These are phyloP conservation scores for Felis catus DNA, from an alignment of 2,113 vertebrate genomes.

Conservation along the genomic window DNA sequence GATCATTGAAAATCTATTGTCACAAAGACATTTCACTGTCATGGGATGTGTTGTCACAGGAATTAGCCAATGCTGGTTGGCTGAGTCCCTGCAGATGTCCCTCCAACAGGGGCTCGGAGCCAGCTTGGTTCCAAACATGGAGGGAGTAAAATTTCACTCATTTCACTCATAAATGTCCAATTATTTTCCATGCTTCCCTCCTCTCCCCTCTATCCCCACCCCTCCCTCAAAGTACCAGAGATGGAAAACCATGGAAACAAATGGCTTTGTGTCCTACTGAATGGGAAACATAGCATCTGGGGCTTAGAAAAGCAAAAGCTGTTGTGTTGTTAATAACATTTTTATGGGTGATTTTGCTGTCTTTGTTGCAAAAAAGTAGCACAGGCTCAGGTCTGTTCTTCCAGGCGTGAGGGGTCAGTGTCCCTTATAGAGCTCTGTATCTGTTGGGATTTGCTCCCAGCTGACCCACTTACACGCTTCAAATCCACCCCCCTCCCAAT, in stretches of 20 bases:
- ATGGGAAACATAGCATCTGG: slow-evolving; percentile 36
- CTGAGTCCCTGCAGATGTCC: background rate
- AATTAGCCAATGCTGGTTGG: background rate
- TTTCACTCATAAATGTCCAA: background rate
- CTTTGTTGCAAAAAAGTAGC: background rate
- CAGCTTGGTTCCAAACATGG: background rate
- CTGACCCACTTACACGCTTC: background rate
- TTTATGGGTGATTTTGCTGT: slow-evolving; percentile 10
- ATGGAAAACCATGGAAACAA: slow-evolving; percentile 70
- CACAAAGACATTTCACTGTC: background rate
- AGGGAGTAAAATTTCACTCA: background rate
- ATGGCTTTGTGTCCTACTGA: slow-evolving; percentile 49
- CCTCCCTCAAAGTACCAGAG: slow-evolving; percentile 29
- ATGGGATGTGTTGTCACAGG: background rate
- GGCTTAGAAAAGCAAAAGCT: slow-evolving; percentile 41
- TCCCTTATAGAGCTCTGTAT: background rate
- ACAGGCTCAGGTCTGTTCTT: background rate
- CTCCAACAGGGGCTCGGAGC: background rate
- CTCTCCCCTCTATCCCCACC: background rate
- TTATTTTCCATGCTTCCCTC: background rate
- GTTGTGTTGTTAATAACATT: slow-evolving; percentile 4
- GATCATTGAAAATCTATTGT: background rate
- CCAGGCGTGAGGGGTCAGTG: background rate
- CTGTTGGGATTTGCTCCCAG: background rate
- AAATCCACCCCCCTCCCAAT: background rate